Evolutionary conservation across 2,113 vertebrate genomes (phyloP), one percentile per base, ranked within the genome.

Genomic region (Gasterosteus nipponicus): DNA sequence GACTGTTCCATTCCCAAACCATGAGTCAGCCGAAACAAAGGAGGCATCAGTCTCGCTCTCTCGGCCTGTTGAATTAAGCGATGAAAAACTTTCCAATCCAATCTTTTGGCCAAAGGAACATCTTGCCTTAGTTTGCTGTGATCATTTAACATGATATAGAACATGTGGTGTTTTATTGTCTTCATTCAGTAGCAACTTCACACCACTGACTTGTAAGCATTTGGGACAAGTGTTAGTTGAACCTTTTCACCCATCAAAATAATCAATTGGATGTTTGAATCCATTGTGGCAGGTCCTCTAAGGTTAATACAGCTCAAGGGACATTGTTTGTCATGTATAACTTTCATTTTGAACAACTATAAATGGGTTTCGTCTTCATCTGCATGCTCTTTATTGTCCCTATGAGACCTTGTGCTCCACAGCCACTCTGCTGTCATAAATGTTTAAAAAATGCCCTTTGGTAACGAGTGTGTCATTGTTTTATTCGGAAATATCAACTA

Each of bases 361-460:
- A 91, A 93, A 93, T 88, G 81, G 69, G 42, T 58, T 77, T 63
- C 82, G 82, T 91, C 77, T 90, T 91, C 89, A 89, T 91, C 75
- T 59, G 74, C 84, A 41, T 83, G 77, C 66, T 51, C 88, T 92
- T 91, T 92, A 92, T 89, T 82, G 84, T 86, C 88, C 81, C 70
- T 72, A 72, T 58, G 81, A 91, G 87, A 80, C 89, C 83, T 80
- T 47, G 78, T 86, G 89, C 86, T 81, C 88, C 87, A 85, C 72
- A 87, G 87, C 87, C 86, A 85, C 91, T 93, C 87, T 76, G 72
- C 83, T 91, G 90, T 92, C 92, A 94, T 94, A 90, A 94, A 95
- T 94, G 93, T 94, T 94, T 95, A 89, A 94, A 94, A 93, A 93
- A 91, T 94, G 93, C 93, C 93, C 94, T 95, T 94, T 94, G 89